Evolutionary conservation across 2,888 invertebrate genomes (phyloP), one percentile per base, ranked within the genome.

Genomic region (Ischnus inquisitorius): DNA sequence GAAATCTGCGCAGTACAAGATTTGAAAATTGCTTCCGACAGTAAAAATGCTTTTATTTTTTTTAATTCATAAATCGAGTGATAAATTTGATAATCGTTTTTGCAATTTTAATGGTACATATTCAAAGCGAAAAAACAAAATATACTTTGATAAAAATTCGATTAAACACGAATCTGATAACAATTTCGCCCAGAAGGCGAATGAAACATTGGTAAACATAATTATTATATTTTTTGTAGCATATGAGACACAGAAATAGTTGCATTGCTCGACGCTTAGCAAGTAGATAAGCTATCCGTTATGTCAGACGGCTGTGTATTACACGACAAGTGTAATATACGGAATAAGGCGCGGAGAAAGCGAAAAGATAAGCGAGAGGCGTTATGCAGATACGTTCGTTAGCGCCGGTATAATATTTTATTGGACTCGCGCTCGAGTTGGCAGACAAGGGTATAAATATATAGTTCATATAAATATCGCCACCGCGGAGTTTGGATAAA

Each of bases 381-480:
- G 28, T 57, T 71, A 83, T 83, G 72, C 57, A 80, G 60, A 79
- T 79, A 16, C 39, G 60, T 77, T 81, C 74, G 77, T 78, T 81
- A 64, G 77, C 34, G 14, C 19, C 25, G 67, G 41, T 64, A 68
- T 14, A 77, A 77, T 78, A 81, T 79, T 72, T 57, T 54, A 77
- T 79, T 62, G 51, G 76, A 46, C 54, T 41, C 22, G 43, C 64
- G 22, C n/a, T 4, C 16, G 19, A 43, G 43, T 51, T 60, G 69
- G 68, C 64, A 25, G 62, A 78, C 64, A 69, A 48, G 74, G 43
- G 68, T 83, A 80, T 79, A 76, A 82, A 84, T 62, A 62, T 82
- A 69, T 71, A 57, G 67, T 75, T 72, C 71, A 82, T 79, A 74
- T 74, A 85, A 85, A 79, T 77, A 80, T 82, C 78, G 46, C 46